Evolutionary conservation across 2,888 invertebrate genomes (phyloP).

Genomic region (Bembecia ichneumoniformis): DNA sequence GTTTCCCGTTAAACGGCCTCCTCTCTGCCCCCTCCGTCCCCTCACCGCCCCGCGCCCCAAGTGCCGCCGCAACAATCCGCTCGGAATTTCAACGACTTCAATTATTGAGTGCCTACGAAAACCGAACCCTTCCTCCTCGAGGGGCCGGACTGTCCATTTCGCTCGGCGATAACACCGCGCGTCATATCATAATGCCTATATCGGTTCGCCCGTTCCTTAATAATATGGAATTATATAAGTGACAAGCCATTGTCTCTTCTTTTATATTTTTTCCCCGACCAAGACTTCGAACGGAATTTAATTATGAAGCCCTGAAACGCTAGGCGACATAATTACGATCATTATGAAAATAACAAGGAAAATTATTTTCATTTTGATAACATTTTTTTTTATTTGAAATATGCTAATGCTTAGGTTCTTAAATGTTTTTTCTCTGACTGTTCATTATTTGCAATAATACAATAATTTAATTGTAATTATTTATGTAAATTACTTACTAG

Average conservation of each 20-base stretch:
- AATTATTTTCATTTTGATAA: neutral
- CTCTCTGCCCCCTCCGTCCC: constrained; percentile 11
- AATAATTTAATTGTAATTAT: too few relatives aligned
- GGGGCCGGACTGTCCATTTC: constrained; percentile 64
- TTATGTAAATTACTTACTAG: too few relatives aligned
- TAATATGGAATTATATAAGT: constrained; percentile 24
- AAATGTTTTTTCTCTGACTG: neutral
- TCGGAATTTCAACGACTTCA: constrained; percentile 69
- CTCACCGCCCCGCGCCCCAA: constrained; percentile 25
- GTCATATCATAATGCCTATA: constrained; percentile 25
- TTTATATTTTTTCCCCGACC: constrained; percentile 26
- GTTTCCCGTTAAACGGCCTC: constrained; percentile 49
- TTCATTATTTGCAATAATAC: too few relatives aligned
- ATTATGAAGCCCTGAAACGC: constrained; percentile 20
- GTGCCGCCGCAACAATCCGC: constrained; percentile 59
- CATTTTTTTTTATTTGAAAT: neutral
- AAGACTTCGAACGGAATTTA: constrained; percentile 26
- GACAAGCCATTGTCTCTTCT: constrained; percentile 44
- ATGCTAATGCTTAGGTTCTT: neutral
- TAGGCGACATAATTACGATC: neutral
- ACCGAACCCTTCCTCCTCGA: constrained; percentile 63
- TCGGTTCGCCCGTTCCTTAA: neutral
- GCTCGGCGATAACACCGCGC: constrained; percentile 50
- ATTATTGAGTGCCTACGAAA: constrained; percentile 67
- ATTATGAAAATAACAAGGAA: neutral